A percentile compares a stretch with the other conserved stretches of the same genome.
These are phyloP conservation scores for Pseudococcus longispinus DNA, from an alignment of 2,888 invertebrate species.

Conservation along the genomic window DNA sequence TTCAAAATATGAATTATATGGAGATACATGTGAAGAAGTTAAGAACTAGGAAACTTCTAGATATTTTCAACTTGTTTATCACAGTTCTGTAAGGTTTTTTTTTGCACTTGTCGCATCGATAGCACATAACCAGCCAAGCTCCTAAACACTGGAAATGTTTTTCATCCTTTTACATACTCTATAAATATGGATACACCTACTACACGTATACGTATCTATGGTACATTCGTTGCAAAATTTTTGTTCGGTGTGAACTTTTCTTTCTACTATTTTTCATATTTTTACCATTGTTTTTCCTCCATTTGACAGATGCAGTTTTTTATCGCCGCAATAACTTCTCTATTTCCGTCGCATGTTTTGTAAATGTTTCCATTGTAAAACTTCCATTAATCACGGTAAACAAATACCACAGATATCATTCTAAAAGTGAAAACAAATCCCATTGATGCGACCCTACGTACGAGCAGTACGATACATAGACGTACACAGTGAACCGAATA, in stretches of 20 bases:
- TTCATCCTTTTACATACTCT: background rate
- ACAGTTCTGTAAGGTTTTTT: background rate
- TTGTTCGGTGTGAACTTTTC: constrained; percentile 10
- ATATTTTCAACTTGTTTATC: background rate
- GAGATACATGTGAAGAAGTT: background rate
- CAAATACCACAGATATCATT: constrained; percentile 39
- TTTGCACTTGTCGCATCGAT: background rate
- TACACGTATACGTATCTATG: background rate
- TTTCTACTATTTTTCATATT: constrained; percentile 17
- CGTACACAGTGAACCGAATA: background rate
- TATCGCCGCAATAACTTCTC: constrained; percentile 28
- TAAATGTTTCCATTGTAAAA: constrained; percentile 40
- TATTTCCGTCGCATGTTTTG: constrained; percentile 34
- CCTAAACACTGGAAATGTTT: background rate
- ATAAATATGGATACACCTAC: background rate
- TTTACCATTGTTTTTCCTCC: constrained; percentile 16
- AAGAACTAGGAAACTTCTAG: background rate
- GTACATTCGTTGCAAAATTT: background rate
- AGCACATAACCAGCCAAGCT: background rate
- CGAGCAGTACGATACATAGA: too few relatives aligned
- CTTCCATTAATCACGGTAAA: constrained; percentile 23
- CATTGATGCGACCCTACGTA: constrained; percentile 7
- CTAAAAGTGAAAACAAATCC: constrained; percentile 29
- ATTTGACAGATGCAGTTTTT: constrained; percentile 28
- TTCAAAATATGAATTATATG: background rate